Evolutionary conservation across 2,113 vertebrate species (phyloP).

Genomic region (Rhombomys opimus): DNA sequence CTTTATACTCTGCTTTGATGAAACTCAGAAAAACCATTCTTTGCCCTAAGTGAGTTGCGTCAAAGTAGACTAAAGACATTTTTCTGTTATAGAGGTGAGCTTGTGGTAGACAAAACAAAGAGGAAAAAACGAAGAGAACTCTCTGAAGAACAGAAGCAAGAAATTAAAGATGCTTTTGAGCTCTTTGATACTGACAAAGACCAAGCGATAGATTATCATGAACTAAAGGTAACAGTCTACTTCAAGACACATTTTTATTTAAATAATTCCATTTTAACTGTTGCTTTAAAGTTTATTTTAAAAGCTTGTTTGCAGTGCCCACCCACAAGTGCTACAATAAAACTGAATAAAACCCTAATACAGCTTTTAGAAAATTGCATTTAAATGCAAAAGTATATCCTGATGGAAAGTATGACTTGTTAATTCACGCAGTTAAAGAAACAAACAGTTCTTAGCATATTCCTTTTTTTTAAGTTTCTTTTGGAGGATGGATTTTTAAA

Average conservation of each 20-base stretch:
- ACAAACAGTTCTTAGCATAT: not conserved
- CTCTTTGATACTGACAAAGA: constrained; percentile 98
- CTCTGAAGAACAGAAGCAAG: constrained; percentile 96
- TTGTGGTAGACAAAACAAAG: constrained; percentile 91
- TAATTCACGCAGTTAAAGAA: constrained; percentile 30
- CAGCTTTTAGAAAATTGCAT: constrained; percentile 56
- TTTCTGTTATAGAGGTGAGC: constrained; percentile 88
- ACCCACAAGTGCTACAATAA: constrained; percentile 31
- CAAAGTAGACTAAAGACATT: constrained; percentile 67
- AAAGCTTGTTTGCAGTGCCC: constrained; percentile 50
- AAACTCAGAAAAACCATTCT: constrained; percentile 24
- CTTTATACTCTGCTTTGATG: not conserved
- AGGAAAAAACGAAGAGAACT: constrained; percentile 95
- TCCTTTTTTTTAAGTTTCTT: not conserved
- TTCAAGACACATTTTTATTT: not conserved
- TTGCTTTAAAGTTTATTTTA: constrained; percentile 45
- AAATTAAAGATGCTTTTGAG: constrained; percentile 98
- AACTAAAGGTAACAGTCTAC: constrained; percentile 92
- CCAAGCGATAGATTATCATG: constrained; percentile 96
- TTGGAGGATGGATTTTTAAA: not conserved
- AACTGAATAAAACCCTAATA: not conserved
- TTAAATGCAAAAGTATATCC: constrained; percentile 48
- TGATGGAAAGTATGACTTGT: constrained; percentile 9
- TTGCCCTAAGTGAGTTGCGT: constrained; percentile 3
- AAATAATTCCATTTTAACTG: not conserved